Evolutionary conservation across 2,113 vertebrate genomes (phyloP), one percentile per base, ranked within the genome.

Genomic region (Piaya cayana): DNA sequence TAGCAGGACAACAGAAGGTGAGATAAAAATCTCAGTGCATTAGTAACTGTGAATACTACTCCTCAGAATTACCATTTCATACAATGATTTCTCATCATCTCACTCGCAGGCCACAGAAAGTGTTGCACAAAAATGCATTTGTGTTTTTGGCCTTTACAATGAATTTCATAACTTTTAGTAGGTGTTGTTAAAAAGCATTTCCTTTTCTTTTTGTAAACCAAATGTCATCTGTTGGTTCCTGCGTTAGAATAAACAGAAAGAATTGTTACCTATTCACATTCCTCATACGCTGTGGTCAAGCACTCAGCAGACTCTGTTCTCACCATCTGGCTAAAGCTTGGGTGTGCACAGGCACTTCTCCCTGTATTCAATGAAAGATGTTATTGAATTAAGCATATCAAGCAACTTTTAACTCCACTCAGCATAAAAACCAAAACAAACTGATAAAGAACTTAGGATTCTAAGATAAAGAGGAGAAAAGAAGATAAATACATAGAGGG

Each of bases 281-380:
- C 25, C 45, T 60, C 25, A 11, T 27, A 18, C 9, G 42, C 19
- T 15, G 25, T 1, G 1, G 37, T 15, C 29, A n/a, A 39, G 47
- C 19, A 4, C 62, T 47, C 4, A 0, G 55, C 23, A 17, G 60
- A 29, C 29, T 13, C 63, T 27, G 39, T 32, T 50, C 17, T 60
- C 19, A 14, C 19, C 2, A 10, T 15, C 15, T 34, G 0, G 1
- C 47, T 34, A 9, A 29, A 20, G 55, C 2, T 1, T 15, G 18
- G 47, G 1, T 0, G 7, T 3, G 18, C 45, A 45, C 18, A 8
- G 67, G 62, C 36, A 13, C 20, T 55, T n/a, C 30, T 82, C n/a
- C 20, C 47, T 1, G 0, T 0, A 0, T 19, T 42, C 52, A 30
- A 0, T 36, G 34, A 17, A 12, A 50, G 45, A 22, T 45, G 36